Conservation (phyloP, 2,797 vertebrate species). For the Mareca penelope region DNA sequence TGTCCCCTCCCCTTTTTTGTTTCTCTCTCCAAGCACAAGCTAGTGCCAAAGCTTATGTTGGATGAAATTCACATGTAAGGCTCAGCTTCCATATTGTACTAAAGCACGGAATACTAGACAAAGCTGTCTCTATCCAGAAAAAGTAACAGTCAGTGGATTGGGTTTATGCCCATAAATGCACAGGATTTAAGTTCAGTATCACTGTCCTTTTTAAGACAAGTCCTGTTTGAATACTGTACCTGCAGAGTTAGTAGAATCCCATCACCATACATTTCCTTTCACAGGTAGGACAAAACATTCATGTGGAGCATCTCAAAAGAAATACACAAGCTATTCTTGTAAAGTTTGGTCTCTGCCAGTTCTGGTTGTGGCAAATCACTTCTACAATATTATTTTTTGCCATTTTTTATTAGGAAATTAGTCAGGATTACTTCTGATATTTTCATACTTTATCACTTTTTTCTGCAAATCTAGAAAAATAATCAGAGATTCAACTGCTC, state of each 20-base stretch:
- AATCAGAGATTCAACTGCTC: not conserved
- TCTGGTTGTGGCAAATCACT: not conserved
- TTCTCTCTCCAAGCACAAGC: accelerated
- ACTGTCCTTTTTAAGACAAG: not conserved
- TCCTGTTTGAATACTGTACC: not conserved
- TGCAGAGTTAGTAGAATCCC: not conserved
- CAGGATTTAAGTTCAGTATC: not conserved
- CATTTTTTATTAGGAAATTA: not conserved
- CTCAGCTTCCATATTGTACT: not conserved
- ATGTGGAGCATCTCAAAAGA: not conserved
- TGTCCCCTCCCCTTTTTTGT: not conserved
- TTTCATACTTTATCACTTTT: not conserved
- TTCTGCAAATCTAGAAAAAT: not conserved
- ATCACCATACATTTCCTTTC: not conserved
- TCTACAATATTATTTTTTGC: not conserved
- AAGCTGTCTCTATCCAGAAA: not conserved
- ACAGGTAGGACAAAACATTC: not conserved
- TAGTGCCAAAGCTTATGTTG: not conserved
- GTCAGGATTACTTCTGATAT: not conserved
- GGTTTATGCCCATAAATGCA: not conserved
- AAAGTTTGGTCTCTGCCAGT: not conserved
- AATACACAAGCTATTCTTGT: not conserved
- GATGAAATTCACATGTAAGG: not conserved
- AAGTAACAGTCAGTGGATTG: accelerated
- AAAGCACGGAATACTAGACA: not conserved